Base-by-base conservation (phyloP, 2,113 vertebrate genomes). In the Pachypanchax playfairii region DNA sequence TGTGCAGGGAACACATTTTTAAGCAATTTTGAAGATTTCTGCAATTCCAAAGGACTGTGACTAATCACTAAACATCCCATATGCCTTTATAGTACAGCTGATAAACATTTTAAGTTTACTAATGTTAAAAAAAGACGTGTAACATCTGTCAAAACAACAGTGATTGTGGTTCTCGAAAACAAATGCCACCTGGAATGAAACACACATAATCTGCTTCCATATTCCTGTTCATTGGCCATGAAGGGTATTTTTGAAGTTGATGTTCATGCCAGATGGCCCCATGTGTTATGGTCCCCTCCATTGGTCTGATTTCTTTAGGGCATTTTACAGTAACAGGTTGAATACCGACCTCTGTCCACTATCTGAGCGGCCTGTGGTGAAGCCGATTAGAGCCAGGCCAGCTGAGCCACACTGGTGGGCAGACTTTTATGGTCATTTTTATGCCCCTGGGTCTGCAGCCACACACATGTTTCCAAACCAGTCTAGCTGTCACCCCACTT, bases 261-360 rank as follows among this genome's bases (percentile, higher is more conserved):
- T 31, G 53, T 80, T 50, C 70, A 49, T 74, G 74, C 89, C 79
- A 69, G 64, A 77, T 82, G 81, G 78, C 70, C 63, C 79, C 44
- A 53, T 69, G 67, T 74, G 82, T 86, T 81, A 83, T 84, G 82
- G 83, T 78, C 82, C 77, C 70, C 29, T 79, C 74, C 58, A 21
- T 31, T 35, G 78, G 55, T 72, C 72, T 14, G 25, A 57, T 77
- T 76, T 64, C 87, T 71, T 70, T 73, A 50, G 85, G 87, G 78
- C 70, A 65, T 80, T 89, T 86, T 67, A 54, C 80, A 72, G 70
- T 68, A 85, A 84, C 75, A 73, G 84, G 71, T 72, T 78, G 71
- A 86, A 67, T 80, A 73, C 15, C 73, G 87, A 87, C 89, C 87
- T 84, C 78, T 85, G 85, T 85, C 79, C 69, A 64, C 74, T 72